Base-by-base conservation (phyloP, 2,797 vertebrate genomes). In the Coreius guichenoti region DNA sequence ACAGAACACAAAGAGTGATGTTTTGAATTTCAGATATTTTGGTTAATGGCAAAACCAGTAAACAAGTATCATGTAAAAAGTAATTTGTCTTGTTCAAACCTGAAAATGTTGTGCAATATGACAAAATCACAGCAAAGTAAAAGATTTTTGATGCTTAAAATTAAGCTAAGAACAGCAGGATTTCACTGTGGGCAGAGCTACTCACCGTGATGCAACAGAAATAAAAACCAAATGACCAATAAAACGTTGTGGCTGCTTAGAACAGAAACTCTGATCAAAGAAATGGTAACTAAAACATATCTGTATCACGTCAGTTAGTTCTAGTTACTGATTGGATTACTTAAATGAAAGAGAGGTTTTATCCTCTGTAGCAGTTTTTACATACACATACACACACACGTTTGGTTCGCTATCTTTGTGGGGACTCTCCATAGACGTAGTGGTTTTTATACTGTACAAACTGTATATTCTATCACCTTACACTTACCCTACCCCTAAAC, bases 1-100 rank as follows among this genome's bases (percentile, higher is more conserved):
- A 80, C 39, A 85, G 39, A 85, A 72, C 26, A 72, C 26, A 79
- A 58, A 43, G 31, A 75, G 29, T 8, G 31, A 31, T 26, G 39
- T n/a, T 83, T 51, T 36, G 14, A 76, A 54, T 49, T 67, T 65
- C 58, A 61, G 13, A 74, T 26, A 47, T 3, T 29, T 21, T 12
- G 36, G 43, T 72, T 81, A n/a, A 47, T 45, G 39, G 26, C 36
- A 81, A 81, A 67, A 74, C 39, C n/a, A 61, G 8, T 12, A 58
- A 43, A 29, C n/a, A 45, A 8, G 23, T 29, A 67, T 33, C 8
- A 14, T 51, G 69, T 6, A n/a, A 63, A 56, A n/a, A n/a, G 45
- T 54, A 0, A 65, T 43, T 33, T 1, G 6, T 65, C 21, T 14
- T 67, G 4, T 39, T 58, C 13, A 61, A 4, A 58, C 33, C 61